These are phyloP conservation scores for Epinephelus cyanopodus DNA, from an alignment of 2,113 vertebrate species.

Conservation along the genomic window DNA sequence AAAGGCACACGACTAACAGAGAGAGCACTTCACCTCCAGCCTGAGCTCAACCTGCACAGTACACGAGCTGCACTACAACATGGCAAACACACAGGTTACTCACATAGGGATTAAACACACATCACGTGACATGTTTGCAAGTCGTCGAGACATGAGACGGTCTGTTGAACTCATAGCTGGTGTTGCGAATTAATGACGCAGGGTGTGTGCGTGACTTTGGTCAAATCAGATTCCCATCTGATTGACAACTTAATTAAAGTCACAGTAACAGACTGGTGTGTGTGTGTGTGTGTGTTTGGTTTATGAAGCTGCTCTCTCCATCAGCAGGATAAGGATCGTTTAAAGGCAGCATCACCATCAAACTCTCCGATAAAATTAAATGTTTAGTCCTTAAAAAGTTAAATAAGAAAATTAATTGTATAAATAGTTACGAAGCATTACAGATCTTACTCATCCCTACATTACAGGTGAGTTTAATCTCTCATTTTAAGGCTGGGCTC, in stretches of 20 bases:
- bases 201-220: slow-evolving; percentile 69
- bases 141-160: slow-evolving; percentile 15
- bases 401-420: slow-evolving; percentile 1
- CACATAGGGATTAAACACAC: slow-evolving; percentile 18
- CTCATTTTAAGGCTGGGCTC: slow-evolving; percentile 6
- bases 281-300: slow-evolving; percentile 26
- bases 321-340: slow-evolving; percentile 5
- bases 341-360: slow-evolving; percentile 46
- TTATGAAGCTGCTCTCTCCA: slow-evolving; percentile 20
- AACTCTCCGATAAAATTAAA: slow-evolving; percentile 18
- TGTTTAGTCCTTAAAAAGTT: slow-evolving; percentile 16
- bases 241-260: slow-evolving; percentile 75
- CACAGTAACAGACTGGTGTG: slow-evolving; percentile 46
- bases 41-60: slow-evolving; percentile 49
- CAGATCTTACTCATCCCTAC: neutral
- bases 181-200: slow-evolving; percentile 21
- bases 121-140: neutral
- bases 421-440: slow-evolving; percentile 30
- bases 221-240: slow-evolving; percentile 85
- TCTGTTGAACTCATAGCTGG: slow-evolving; percentile 42
- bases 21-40: slow-evolving; percentile 43
- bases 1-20: slow-evolving; percentile 15
- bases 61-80: slow-evolving; percentile 36
- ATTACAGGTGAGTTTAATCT: slow-evolving; percentile 21
- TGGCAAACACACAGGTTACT: slow-evolving; percentile 23